Base-by-base conservation (phyloP, 2,888 invertebrate genomes). In the Sylvicola cinctus region DNA sequence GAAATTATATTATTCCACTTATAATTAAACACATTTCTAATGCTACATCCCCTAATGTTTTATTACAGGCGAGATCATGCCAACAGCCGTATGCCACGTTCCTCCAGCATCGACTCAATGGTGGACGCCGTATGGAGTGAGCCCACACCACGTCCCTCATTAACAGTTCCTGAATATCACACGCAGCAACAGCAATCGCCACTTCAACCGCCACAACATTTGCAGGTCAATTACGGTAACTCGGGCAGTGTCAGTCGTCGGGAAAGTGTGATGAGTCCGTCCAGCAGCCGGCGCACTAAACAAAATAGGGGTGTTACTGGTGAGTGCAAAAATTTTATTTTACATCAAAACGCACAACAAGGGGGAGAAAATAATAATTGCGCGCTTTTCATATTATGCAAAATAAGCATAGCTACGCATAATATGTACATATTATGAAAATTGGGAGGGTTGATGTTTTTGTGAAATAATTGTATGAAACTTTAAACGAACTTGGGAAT, bases 61-160 rank as follows among this genome's bases (percentile, higher is more conserved):
- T n/a, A n/a, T n/a, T n/a, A n/a, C n/a, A 68, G 71, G 30, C 63
- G 69, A 36, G 68, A 60, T 41, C 48, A 49, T 11, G 42, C 50
- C 11, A 49, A 62, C 43, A 56, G 51, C 14, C 62, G 66, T 38
- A 50, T 77, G 10, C 76, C 77, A 4, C 69, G 81, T 3, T 81
- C 81, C 38, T 72, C 77, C 41, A 80, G 79, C 56, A 81, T 80
- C 50, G 81, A 81, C 60, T 74, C 74, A 1, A 64, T 77, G 56
- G 76, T 76, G 35, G 76, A 77, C 49, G 70, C 74, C 2, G 72
- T 73, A 7, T 75, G 74, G 61, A 66, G 67, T 40, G 63, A 64
- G 42, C 47, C 45, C 14, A 47, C 55, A 39, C 54, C 54, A 13
- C 52, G 48, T 40, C 54, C 52, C 45, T 57, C 54, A 29, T 44